Evolutionary conservation across 2,888 invertebrate species (phyloP).

Genomic region (Limnephilus rhombicus): DNA sequence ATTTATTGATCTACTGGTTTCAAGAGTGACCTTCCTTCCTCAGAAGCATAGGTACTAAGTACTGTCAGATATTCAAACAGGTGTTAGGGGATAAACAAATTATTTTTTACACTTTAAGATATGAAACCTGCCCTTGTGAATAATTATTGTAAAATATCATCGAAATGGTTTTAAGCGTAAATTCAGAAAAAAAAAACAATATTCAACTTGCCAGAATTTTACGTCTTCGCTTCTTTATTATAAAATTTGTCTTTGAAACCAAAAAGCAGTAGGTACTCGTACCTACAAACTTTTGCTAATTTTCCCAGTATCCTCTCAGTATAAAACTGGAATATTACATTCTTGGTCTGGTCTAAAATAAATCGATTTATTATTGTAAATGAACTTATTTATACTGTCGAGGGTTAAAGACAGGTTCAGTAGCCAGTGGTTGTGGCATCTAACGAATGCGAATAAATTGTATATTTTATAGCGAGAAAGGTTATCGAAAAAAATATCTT

Average conservation of each 20-base stretch:
- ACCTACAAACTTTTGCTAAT: background rate
- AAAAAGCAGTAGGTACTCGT: background rate
- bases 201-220: background rate
- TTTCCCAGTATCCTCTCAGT: background rate
- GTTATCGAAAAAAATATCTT: slow-evolving; percentile 27
- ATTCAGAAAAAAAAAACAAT: background rate
- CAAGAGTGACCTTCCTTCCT: no score
- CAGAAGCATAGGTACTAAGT: no score
- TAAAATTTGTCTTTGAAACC: background rate
- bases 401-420: background rate
- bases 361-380: slow-evolving; percentile 4
- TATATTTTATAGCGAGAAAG: slow-evolving; percentile 31
- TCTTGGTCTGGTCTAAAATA: background rate
- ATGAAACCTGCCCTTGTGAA: background rate
- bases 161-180: background rate
- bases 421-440: slow-evolving; percentile 14
- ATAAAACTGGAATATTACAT: background rate
- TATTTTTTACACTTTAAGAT: background rate
- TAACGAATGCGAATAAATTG: slow-evolving; percentile 34
- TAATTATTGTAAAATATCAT: background rate
- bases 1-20: no score
- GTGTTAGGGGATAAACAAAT: no score
- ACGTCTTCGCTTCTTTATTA: background rate
- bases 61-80: background rate
- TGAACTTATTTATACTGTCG: background rate